These are phyloP conservation scores for Quiscalus mexicanus DNA, from an alignment of 2,113 vertebrate genomes.

Conservation along the genomic window DNA sequence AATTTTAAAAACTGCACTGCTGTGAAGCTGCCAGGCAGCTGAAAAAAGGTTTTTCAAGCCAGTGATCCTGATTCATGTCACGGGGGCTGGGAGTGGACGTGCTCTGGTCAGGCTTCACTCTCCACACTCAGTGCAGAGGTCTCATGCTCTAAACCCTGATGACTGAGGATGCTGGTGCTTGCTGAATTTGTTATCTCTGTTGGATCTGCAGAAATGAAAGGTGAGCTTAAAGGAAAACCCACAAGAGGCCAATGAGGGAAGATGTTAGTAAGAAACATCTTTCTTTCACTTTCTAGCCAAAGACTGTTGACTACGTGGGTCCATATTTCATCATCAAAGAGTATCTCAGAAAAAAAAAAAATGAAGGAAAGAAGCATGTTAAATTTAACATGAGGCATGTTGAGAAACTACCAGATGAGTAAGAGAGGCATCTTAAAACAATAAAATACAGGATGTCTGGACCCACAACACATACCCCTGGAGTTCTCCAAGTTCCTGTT, in stretches of 20 bases:
- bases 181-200: not conserved
- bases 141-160: not conserved
- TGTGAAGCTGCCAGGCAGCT: not conserved
- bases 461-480: not conserved
- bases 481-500: slow-evolving; percentile 9
- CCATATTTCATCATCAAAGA: slow-evolving; percentile 43
- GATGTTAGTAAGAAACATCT: not conserved
- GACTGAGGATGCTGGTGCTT: not conserved
- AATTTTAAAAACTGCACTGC: not conserved
- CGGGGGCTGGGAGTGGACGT: not conserved
- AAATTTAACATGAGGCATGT: slow-evolving; percentile 24
- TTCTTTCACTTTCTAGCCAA: not conserved
- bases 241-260: not conserved
- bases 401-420: slow-evolving; percentile 17
- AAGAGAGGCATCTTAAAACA: slow-evolving; percentile 50
- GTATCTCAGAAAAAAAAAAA: not conserved
- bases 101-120: not conserved
- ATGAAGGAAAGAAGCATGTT: not conserved
- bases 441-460: slow-evolving; percentile 46
- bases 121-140: not conserved
- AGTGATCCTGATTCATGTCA: not conserved
- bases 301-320: not conserved
- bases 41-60: not conserved
- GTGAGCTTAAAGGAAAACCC: not conserved
- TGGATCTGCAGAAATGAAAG: not conserved